Percentiles rank a stretch among this genome's conserved stretches.
phyloP scores from a whole-genome alignment of 2,797 vertebrate genomes.

The Columba guinea region DNA sequence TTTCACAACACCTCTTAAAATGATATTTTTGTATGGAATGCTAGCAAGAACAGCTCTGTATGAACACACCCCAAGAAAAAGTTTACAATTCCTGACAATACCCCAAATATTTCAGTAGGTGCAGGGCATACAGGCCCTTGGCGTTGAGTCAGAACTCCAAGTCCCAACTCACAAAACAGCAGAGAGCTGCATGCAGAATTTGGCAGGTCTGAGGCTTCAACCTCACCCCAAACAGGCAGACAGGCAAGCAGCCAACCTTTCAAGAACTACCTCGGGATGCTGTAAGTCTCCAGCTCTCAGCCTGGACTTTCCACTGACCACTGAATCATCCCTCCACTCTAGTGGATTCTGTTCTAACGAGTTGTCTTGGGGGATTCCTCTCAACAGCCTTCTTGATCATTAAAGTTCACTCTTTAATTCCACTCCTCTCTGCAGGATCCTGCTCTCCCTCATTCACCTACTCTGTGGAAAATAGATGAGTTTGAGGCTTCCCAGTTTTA shows the following conservation, averaged over 20 bases:
- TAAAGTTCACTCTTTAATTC: not conserved
- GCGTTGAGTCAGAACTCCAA: not conserved
- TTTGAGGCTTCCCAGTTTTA: not conserved
- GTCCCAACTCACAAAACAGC: slow-evolving; percentile 21
- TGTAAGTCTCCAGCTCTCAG: not conserved
- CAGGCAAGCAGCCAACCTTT: slow-evolving; percentile 16
- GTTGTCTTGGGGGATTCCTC: not conserved
- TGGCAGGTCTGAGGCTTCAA: slow-evolving; percentile 9
- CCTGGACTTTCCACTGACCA: not conserved
- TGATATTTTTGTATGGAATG: slow-evolving; percentile 19
- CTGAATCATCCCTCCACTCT: not conserved
- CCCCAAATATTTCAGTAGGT: slow-evolving; percentile 34
- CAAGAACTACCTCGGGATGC: not conserved
- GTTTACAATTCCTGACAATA: slow-evolving; percentile 35
- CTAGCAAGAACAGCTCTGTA: not conserved
- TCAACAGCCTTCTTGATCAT: not conserved
- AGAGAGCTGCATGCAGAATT: not conserved
- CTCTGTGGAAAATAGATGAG: not conserved
- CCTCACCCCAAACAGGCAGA: not conserved
- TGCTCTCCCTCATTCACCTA: not conserved
- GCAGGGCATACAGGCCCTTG: not conserved
- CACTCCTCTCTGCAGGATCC: not conserved
- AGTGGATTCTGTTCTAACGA: not conserved
- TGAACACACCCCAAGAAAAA: not conserved
- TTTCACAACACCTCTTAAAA: slow-evolving; percentile 46